Base-by-base conservation (phyloP, 1,140 invertebrate genomes). In the Diuraphis noxia region DNA sequence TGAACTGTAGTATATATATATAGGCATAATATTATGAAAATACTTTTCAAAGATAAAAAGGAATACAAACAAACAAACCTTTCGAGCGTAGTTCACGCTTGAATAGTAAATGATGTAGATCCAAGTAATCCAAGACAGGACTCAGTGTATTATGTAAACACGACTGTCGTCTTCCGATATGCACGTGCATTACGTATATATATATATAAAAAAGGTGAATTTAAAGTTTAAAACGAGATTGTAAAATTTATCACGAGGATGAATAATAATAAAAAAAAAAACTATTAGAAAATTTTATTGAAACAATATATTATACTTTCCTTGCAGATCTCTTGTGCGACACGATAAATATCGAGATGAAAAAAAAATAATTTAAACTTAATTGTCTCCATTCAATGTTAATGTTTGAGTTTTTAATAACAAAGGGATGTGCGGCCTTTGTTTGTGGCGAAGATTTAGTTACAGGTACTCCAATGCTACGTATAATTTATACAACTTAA, bases 1-100 rank as follows among this genome's bases (percentile, higher is more conserved):
- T 77, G 17, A 5, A 77, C 30, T 13, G 17, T n/a, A n/a, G n/a
- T n/a, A n/a, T n/a, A n/a, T n/a, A n/a, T n/a, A n/a, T n/a, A 43
- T 43, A 85, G 82, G 30, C 82, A 52, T 49, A 84, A 52, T 49
- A 84, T 84, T 49, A 34, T 49, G 34, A 34, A 86, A 86, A 52
- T 86, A 25, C 25, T 49, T 36, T 86, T 36, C 17, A 21, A 43
- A 85, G 46, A 85, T 21, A 46, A 86, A 43, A 86, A 86, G 38
- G 52, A 36, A 25, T 52, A 0, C 8, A 84, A 84, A 25, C 79
- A 82, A n/a, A n/a, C 40, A 84, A 84, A 41, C n/a, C 82, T 82
- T 85, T 86, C n/a, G 38, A 30, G 34, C 41, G 8, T 9, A 36
- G 84, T 52, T 86, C 46, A 41, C 46, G 43, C n/a, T 86, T 86